Conservation (phyloP, 2,888 invertebrate species). For the Pyrochroa serraticornis region DNA sequence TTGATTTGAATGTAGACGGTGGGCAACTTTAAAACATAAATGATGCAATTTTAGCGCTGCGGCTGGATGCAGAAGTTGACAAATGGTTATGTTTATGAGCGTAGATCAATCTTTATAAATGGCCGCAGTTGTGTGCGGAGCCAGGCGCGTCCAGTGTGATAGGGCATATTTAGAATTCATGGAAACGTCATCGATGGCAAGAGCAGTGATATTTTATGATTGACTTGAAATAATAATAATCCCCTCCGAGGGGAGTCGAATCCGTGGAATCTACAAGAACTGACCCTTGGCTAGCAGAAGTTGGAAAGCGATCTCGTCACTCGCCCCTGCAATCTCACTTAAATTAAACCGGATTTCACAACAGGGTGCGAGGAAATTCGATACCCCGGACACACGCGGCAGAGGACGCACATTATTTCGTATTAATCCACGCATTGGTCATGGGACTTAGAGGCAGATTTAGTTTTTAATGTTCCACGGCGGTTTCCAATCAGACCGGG, state of each 20-base stretch:
- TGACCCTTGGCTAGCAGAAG: conserved; percentile 42
- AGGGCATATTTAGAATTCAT: conserved; percentile 55
- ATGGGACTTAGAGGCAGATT: conserved; percentile 56
- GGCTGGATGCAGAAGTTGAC: conserved; percentile 43
- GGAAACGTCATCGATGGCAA: conserved; percentile 56
- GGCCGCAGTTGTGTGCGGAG: conserved; percentile 43
- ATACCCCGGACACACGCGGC: conserved; percentile 38
- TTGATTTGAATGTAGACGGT: conserved; percentile 24
- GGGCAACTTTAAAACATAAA: conserved; percentile 42
- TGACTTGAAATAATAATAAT: conserved; percentile 52
- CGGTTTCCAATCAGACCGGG: conserved; percentile 55
- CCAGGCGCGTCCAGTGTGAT: conserved; percentile 40
- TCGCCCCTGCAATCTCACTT: conserved; percentile 50
- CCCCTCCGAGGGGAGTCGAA: conserved; percentile 23
- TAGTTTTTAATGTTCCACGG: conserved; percentile 57
- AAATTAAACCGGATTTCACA: conserved; percentile 55
- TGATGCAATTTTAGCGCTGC: conserved; percentile 43
- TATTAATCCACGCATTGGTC: conserved; percentile 57
- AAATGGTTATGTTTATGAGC: conserved; percentile 53
- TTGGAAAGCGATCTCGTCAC: conserved; percentile 17
- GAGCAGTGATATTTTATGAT: conserved; percentile 57
- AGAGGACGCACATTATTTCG: conserved; percentile 44
- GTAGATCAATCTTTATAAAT: conserved; percentile 52
- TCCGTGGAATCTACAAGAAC: conserved; percentile 37
- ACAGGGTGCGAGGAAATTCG: conserved; percentile 50